A percentile compares a stretch with the other conserved stretches of the same genome.
Evolutionary conservation across 2,888 invertebrate species (phyloP).

Genomic region (Gymnoscelis rufifasciata): DNA sequence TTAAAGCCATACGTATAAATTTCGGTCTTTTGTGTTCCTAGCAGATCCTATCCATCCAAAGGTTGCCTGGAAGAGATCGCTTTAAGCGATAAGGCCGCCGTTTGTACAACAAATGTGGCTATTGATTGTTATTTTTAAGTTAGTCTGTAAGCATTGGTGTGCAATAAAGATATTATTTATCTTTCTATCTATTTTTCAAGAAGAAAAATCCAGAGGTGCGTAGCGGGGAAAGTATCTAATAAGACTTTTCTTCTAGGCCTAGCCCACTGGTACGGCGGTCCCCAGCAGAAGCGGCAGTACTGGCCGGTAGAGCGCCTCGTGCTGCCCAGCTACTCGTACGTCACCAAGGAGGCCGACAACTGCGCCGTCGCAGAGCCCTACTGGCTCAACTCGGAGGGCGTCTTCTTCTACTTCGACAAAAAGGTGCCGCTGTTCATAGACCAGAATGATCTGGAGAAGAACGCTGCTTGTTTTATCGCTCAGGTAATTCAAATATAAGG

Average conservation of each 20-base stretch:
- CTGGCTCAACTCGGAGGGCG: slow-evolving; percentile 83
- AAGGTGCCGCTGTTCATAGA: slow-evolving; percentile 83
- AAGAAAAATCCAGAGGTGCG: too few species aligned
- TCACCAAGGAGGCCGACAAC: slow-evolving; percentile 78
- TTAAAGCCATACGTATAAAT: too few species aligned
- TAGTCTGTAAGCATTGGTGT: too few species aligned
- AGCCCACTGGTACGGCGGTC: slow-evolving; percentile 82
- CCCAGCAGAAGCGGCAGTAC: slow-evolving; percentile 78
- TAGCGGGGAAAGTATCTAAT: too few species aligned
- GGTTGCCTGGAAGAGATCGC: too few species aligned
- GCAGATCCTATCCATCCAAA: too few species aligned
- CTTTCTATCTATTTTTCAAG: too few species aligned
- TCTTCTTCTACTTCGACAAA: slow-evolving; percentile 81
- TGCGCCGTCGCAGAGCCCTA: slow-evolving; percentile 81
- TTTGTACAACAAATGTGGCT: too few species aligned
- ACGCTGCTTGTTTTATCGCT: slow-evolving; percentile 74
- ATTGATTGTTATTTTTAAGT: too few species aligned
- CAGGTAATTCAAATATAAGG: slow-evolving; percentile 53
- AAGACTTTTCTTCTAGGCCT: slow-evolving; percentile 39
- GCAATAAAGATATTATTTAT: too few species aligned
- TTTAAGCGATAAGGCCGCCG: too few species aligned
- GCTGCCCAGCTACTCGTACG: slow-evolving; percentile 74
- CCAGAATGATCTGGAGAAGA: slow-evolving; percentile 73
- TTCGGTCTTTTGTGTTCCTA: too few species aligned
- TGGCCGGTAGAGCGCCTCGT: slow-evolving; percentile 80